Percentiles rank a stretch among this genome's conserved stretches.
phyloP scores from a whole-genome alignment of 1,140 invertebrate species.

The Tetramorium parvispinum region DNA sequence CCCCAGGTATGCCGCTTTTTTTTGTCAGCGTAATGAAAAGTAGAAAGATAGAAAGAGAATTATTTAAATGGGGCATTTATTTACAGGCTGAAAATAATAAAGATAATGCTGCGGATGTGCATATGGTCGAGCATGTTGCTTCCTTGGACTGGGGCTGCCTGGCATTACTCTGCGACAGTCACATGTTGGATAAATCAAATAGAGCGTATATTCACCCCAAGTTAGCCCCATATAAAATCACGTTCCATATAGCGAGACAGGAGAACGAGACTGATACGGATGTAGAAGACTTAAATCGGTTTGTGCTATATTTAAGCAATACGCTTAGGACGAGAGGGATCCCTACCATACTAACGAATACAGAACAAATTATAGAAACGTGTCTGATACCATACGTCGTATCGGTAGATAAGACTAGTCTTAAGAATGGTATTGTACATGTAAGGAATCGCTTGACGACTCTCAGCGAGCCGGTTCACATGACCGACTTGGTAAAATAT shows the following conservation, averaged over 20 bases:
- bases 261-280: slow-evolving; percentile 69
- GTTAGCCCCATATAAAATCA: slow-evolving; percentile 91
- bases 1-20: slow-evolving; percentile 64
- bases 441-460: slow-evolving; percentile 91
- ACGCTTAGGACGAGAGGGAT: slow-evolving; percentile 80
- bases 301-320: slow-evolving; percentile 83
- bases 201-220: slow-evolving; percentile 89
- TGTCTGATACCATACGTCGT: slow-evolving; percentile 90
- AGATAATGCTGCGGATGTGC: slow-evolving; percentile 77
- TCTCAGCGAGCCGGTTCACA: slow-evolving; percentile 86
- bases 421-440: slow-evolving; percentile 90
- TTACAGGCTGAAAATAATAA: slow-evolving; percentile 84
- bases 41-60: slow-evolving; percentile 24
- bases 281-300: slow-evolving; percentile 78
- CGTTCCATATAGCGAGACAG: slow-evolving; percentile 82
- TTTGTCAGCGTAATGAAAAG: neutral
- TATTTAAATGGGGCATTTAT: slow-evolving; percentile 80
- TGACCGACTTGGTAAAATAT: slow-evolving; percentile 84
- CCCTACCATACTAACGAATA: slow-evolving; percentile 76
- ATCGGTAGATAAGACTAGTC: slow-evolving; percentile 88
- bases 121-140: slow-evolving; percentile 86
- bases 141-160: slow-evolving; percentile 87
- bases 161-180: slow-evolving; percentile 88
- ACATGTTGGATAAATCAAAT: slow-evolving; percentile 79
- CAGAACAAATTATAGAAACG: slow-evolving; percentile 75